Conservation (phyloP, 37 sponge, comb jelly and placozoan genomes). For the Eunapius fragilis region DNA sequence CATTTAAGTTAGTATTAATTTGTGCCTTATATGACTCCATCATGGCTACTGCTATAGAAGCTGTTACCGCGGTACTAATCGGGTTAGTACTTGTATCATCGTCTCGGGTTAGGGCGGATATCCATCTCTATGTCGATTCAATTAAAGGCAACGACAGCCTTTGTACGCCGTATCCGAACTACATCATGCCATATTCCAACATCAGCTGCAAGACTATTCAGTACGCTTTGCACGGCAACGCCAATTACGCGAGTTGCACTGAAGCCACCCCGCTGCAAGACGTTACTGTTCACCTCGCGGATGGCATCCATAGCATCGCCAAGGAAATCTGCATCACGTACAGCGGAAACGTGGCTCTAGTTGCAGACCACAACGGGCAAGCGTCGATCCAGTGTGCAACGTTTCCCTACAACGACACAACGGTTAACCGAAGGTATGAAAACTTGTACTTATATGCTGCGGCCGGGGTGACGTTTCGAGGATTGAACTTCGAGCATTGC, state of each 20-base stretch:
- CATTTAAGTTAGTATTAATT: no score
- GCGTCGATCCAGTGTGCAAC: conserved; percentile 43
- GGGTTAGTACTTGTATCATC: no score
- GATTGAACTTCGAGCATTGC: conserved; percentile 63
- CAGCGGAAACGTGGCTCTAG: conserved; percentile 33
- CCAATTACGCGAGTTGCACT: neutral
- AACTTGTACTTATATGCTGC: conserved; percentile 35
- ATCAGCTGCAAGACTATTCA: neutral
- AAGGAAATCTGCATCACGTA: neutral
- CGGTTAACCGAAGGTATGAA: conserved; percentile 10
- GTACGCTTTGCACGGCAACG: neutral
- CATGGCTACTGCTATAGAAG: no score
- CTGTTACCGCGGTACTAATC: no score
- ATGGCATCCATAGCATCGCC: neutral
- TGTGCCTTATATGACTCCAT: no score
- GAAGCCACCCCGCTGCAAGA: neutral
- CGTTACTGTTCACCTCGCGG: neutral
- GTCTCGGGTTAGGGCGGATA: no score
- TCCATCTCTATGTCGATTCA: neutral
- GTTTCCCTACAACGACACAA: conserved; percentile 13
- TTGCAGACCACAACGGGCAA: conserved; percentile 11
- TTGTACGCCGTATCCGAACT: neutral
- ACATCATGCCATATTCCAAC: neutral
- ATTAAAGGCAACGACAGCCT: neutral
- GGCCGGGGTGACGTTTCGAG: conserved; percentile 16